Evolutionary conservation across 2,797 vertebrate species (phyloP).

Genomic region (Acanthis flammea): DNA sequence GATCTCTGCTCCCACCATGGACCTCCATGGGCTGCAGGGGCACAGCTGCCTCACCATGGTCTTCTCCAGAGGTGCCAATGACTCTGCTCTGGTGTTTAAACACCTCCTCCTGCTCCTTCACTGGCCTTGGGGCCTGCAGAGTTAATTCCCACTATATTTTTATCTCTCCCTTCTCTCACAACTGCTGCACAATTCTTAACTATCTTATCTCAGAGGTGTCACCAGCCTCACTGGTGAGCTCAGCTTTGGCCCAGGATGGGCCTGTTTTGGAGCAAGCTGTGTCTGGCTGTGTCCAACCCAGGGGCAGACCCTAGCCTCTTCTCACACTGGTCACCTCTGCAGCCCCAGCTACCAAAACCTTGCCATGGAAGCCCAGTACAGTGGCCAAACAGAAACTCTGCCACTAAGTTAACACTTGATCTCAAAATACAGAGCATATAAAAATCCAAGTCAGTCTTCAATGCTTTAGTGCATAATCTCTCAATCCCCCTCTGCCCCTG

Average conservation of each 20-base stretch:
- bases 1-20: neutral
- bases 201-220: neutral
- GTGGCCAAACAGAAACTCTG: neutral
- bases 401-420: neutral
- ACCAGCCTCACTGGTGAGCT: neutral
- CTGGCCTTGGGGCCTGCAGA: neutral
- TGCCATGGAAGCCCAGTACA: accelerated
- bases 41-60: neutral
- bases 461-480: neutral
- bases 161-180: neutral
- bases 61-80: neutral
- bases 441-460: neutral
- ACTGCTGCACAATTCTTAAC: neutral
- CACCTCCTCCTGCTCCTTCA: neutral
- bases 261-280: neutral
- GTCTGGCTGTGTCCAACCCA: neutral
- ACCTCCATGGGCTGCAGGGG: neutral
- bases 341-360: neutral
- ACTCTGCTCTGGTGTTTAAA: neutral
- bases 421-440: neutral
- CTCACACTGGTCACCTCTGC: neutral
- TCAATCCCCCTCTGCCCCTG: neutral
- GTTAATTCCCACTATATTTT: neutral
- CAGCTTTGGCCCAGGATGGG: neutral
- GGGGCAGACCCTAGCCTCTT: neutral